These are phyloP conservation scores for Drosophila nr. perissopoda DNA, from an alignment of 2,888 invertebrate species.

Conservation along the genomic window DNA sequence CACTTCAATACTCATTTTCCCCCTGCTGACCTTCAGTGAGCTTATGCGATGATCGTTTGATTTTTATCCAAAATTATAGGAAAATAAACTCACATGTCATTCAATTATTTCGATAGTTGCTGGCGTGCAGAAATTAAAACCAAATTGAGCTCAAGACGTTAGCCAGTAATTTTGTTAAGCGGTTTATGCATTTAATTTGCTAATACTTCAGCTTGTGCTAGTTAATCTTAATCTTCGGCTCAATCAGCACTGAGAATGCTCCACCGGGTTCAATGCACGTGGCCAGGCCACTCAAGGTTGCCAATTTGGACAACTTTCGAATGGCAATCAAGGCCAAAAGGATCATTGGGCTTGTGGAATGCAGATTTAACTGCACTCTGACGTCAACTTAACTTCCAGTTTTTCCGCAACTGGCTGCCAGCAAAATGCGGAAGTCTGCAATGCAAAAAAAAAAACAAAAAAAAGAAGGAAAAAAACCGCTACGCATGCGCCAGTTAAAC, in stretches of 20 bases:
- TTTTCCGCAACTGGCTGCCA: conserved; percentile 27
- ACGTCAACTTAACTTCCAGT: conserved; percentile 40
- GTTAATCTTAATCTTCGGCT: conserved; percentile 25
- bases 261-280: conserved; percentile 64
- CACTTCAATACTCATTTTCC: conserved; percentile 17
- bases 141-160: conserved; percentile 25
- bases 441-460: conserved; percentile 19
- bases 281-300: conserved; percentile 51
- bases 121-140: conserved; percentile 2
- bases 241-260: conserved; percentile 28
- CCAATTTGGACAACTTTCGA: conserved; percentile 74
- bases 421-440: conserved; percentile 68
- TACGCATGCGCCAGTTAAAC: conserved; percentile 71
- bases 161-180: conserved; percentile 29
- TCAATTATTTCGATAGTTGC: conserved; percentile 27
- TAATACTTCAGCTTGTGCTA: conserved; percentile 5
- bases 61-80: conserved; percentile 4
- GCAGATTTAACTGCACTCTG: conserved; percentile 27
- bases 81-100: conserved; percentile 35
- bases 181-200: conserved; percentile 6
- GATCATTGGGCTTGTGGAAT: conserved; percentile 29
- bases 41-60: conserved; percentile 16
- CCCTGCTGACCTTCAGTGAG: conserved; percentile 51
- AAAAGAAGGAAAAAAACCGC: conserved; percentile 51
- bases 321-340: conserved; percentile 61